Conservation (phyloP, 2,797 vertebrate species). For the Atherinosoma microstoma region DNA sequence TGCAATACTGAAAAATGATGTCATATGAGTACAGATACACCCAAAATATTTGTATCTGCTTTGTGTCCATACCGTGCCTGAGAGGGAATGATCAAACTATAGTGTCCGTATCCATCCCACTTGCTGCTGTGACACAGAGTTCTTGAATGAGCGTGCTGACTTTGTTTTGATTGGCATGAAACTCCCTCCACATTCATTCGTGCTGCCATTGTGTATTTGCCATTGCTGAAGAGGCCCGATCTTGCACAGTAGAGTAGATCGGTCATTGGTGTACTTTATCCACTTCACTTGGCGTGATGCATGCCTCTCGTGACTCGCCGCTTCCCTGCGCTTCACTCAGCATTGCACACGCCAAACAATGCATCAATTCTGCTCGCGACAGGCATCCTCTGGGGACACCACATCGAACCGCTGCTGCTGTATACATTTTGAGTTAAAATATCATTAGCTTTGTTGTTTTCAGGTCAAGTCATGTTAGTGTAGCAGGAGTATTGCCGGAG, state of each 20-base stretch:
- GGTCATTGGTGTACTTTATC: constrained; percentile 77
- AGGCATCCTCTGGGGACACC: constrained; percentile 67
- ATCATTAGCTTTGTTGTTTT: constrained; percentile 84
- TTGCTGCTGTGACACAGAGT: constrained; percentile 48
- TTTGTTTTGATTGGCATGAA: constrained; percentile 67
- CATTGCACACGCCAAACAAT: constrained; percentile 74
- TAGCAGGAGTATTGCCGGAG: constrained; percentile 68
- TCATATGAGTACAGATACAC: constrained; percentile 11
- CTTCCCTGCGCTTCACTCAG: constrained; percentile 75
- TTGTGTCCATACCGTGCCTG: neutral
- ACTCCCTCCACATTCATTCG: constrained; percentile 35
- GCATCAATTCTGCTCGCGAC: constrained; percentile 66
- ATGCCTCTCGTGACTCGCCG: constrained; percentile 82
- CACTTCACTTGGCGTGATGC: constrained; percentile 80
- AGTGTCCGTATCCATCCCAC: neutral
- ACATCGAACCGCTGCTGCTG: constrained; percentile 57
- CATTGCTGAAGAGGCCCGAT: constrained; percentile 59
- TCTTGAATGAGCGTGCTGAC: constrained; percentile 49
- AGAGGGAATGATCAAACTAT: constrained; percentile 8
- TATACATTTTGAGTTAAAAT: constrained; percentile 75
- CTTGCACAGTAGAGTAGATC: constrained; percentile 79
- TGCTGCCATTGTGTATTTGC: constrained; percentile 50
- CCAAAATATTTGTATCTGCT: constrained; percentile 32
- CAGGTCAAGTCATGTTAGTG: constrained; percentile 81
- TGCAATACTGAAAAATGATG: constrained; percentile 24